Evolutionary conservation across 2,888 invertebrate genomes (phyloP), one percentile per base, ranked within the genome.

Genomic region (Seira sanloemensis): DNA sequence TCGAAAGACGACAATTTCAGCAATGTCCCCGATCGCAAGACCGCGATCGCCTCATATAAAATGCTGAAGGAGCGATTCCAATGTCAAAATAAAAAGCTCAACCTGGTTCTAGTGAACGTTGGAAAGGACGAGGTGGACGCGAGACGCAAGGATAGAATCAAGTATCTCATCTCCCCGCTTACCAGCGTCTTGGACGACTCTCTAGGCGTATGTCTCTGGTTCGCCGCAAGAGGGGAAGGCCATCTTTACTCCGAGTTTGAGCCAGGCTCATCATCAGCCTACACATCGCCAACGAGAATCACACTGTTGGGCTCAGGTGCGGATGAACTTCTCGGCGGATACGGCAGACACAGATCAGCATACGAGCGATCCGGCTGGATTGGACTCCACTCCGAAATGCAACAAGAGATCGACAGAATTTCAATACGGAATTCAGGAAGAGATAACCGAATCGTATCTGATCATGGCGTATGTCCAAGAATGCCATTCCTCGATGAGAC

Each of bases 201-300:
- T 90, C 93, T 99, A 73, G 99, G 98, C 0, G 96, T 96, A 91
- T 98, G 96, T n/a, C 92, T 97, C 67, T 99, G 98, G 98, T 99
- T 99, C 93, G 98, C 98, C 24, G 94, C 97, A 68, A 92, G 95
- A 90, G 97, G 95, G 1, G 90, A 92, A 86, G 95, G 94, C 71
- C 74, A 83, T n/a, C 74, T 92, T 1, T 16, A 50, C 7, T 12
- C 21, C 21, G 76, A 79, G 19, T 65, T 74, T n/a, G 54, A 88
- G 1, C n/a, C n/a, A n/a, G n/a, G n/a, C n/a, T n/a, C n/a, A n/a
- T n/a, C n/a, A n/a, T n/a, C n/a, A n/a, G n/a, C n/a, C n/a, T 93
- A 93, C 86, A 91, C 90, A 79, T 94, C 95, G 50, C 92, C 94
- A 21, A 94, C 94, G 88, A 93, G 96, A 74, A 79, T 86, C 2